A percentile compares a stretch with the other conserved stretches of the same genome.
phyloP scores from a whole-genome alignment of 92 coral and sea anemone species.

The Epizoanthus scotinus region DNA sequence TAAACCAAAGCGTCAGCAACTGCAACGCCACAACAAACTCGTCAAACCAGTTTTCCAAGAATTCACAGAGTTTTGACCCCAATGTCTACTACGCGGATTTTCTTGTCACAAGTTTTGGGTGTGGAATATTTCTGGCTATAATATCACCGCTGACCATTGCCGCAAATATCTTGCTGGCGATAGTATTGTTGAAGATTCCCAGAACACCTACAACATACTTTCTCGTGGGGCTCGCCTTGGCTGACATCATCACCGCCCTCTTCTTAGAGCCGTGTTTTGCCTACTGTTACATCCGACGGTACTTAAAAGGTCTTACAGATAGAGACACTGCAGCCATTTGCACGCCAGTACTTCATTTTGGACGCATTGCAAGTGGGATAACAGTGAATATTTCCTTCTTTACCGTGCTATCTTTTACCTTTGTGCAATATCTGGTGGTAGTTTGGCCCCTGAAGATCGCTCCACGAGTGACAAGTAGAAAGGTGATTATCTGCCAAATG shows the following conservation, averaged over 20 bases:
- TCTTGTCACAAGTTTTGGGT: background rate
- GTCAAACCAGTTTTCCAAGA: background rate
- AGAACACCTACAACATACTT: conserved; percentile 26
- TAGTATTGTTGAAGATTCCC: background rate
- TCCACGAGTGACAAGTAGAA: conserved; percentile 17
- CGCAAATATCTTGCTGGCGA: conserved; percentile 6
- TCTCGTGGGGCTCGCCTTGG: conserved; percentile 28
- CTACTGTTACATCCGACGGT: background rate
- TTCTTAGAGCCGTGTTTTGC: background rate
- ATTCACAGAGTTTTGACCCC: background rate
- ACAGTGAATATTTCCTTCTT: conserved; percentile 24
- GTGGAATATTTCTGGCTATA: conserved; percentile 6
- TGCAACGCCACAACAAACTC: background rate
- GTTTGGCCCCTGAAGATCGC: conserved; percentile 31
- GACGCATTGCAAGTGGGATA: background rate
- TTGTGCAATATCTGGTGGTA: conserved; percentile 26
- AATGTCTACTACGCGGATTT: background rate
- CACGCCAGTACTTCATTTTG: background rate
- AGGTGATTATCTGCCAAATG: conserved; percentile 19
- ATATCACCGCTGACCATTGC: conserved; percentile 17
- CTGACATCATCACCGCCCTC: conserved; percentile 15
- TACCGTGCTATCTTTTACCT: conserved; percentile 21
- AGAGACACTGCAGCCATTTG: background rate
- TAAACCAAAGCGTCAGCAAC: background rate
- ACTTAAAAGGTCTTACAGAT: background rate